Evolutionary conservation across 2,888 invertebrate species (phyloP).

Genomic region (Baronia brevicornis): DNA sequence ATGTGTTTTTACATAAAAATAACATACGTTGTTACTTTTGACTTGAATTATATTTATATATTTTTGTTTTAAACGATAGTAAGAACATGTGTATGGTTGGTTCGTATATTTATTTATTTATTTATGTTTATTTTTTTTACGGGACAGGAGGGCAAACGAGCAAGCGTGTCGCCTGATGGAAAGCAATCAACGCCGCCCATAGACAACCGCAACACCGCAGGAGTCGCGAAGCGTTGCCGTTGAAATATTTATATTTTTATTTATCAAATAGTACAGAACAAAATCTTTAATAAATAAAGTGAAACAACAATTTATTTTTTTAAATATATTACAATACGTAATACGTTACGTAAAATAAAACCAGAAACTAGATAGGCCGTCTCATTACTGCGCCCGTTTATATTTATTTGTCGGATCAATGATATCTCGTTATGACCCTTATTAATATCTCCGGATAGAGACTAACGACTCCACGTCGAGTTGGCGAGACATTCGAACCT

Average conservation of each 20-base stretch:
- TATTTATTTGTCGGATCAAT: slow-evolving; percentile 27
- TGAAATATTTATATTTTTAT: background rate
- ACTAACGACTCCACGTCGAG: slow-evolving; percentile 31
- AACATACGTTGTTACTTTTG: too few species aligned
- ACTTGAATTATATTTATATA: too few species aligned
- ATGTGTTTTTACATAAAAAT: too few species aligned
- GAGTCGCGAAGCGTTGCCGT: too few species aligned
- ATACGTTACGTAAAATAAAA: slow-evolving; percentile 8
- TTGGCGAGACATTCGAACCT: slow-evolving; percentile 24
- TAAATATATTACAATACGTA: slow-evolving; percentile 12
- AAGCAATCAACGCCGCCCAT: too few species aligned
- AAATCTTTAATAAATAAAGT: background rate
- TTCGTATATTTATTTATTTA: too few species aligned
- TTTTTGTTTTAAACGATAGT: slow-evolving; percentile 1
- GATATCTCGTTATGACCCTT: slow-evolving; percentile 42
- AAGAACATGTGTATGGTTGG: too few species aligned
- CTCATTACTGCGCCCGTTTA: slow-evolving; percentile 35
- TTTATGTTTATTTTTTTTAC: too few species aligned
- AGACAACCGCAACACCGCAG: too few species aligned
- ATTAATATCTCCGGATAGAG: slow-evolving; percentile 32
- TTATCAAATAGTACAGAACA: background rate
- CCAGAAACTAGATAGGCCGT: slow-evolving; percentile 23
- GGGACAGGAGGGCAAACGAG: too few species aligned
- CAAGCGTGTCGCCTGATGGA: too few species aligned
- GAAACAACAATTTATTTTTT: too few species aligned